Percentiles rank a stretch among this genome's conserved stretches.
Conservation (phyloP, 2,797 vertebrate species). For the Echeneis naucrates region DNA sequence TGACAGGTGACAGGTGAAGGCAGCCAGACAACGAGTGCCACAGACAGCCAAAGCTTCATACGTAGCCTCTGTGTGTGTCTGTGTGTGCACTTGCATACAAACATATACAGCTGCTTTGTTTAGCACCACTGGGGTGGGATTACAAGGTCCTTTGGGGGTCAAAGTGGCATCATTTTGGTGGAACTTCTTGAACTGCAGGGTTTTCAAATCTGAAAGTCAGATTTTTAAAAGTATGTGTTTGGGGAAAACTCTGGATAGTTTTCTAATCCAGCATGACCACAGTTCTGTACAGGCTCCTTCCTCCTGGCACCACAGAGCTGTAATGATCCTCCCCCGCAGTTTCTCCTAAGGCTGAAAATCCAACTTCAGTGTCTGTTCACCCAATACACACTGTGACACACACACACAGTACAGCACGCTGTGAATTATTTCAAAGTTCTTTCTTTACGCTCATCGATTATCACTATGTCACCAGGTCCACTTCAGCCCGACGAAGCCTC, state of each 20-base stretch:
- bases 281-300: neutral
- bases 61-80: conserved; percentile 29
- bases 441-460: neutral
- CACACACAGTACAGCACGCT: neutral
- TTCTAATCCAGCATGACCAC: neutral
- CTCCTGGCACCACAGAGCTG: neutral
- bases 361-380: neutral
- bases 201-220: conserved; percentile 17
- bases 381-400: neutral
- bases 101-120: conserved; percentile 37
- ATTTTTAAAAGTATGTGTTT: conserved; percentile 1
- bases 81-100: conserved; percentile 29
- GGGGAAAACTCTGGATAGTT: neutral
- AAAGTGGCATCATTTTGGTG: neutral
- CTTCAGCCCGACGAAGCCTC: too few relatives aligned
- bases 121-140: conserved; percentile 24
- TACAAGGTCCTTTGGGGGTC: conserved; percentile 30
- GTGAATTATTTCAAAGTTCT: neutral
- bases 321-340: conserved; percentile 16
- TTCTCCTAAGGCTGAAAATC: conserved; percentile 8
- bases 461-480: neutral
- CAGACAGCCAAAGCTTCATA: conserved; percentile 44
- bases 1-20: conserved; percentile 81
- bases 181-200: neutral
- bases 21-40: conserved; percentile 43